These are phyloP conservation scores for Elegia similella DNA, from an alignment of 2,888 invertebrate species.

Conservation along the genomic window DNA sequence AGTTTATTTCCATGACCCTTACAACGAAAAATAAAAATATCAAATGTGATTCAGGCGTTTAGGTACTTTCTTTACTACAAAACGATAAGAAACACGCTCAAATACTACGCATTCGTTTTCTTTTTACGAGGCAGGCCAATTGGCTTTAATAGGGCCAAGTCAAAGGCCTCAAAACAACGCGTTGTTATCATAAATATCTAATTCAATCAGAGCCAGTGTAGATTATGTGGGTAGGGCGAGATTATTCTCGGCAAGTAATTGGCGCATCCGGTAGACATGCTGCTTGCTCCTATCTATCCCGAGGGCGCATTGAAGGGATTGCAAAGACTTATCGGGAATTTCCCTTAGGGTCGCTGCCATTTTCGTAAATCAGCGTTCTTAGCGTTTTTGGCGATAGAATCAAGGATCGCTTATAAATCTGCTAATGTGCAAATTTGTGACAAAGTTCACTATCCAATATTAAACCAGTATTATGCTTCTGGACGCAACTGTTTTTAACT, in stretches of 20 bases:
- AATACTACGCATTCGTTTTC: neutral
- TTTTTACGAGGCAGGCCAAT: neutral
- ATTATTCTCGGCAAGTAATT: slow-evolving; percentile 30
- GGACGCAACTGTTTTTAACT: too few relatives aligned
- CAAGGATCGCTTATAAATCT: neutral
- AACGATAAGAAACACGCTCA: slow-evolving; percentile 6
- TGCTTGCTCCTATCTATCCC: slow-evolving; percentile 27
- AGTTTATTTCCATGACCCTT: too few relatives aligned
- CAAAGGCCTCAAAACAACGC: neutral
- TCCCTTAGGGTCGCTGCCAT: slow-evolving; percentile 9
- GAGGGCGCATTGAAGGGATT: slow-evolving; percentile 20
- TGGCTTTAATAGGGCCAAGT: neutral
- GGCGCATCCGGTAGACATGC: slow-evolving; percentile 27
- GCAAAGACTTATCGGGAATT: slow-evolving; percentile 9
- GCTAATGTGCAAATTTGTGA: too few relatives aligned
- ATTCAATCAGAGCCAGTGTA: slow-evolving; percentile 21
- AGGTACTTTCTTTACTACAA: neutral
- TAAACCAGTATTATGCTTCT: too few relatives aligned
- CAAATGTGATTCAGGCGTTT: too few relatives aligned
- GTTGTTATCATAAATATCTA: neutral
- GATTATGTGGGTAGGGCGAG: slow-evolving; percentile 9
- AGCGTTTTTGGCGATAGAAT: slow-evolving; percentile 1
- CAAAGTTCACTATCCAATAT: too few relatives aligned
- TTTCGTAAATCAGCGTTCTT: slow-evolving; percentile 12
- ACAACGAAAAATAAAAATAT: too few relatives aligned